Percentiles rank a stretch among this genome's conserved stretches.
Evolutionary conservation across 2,797 vertebrate genomes (phyloP).

Genomic region (Enteromius viviparus): DNA sequence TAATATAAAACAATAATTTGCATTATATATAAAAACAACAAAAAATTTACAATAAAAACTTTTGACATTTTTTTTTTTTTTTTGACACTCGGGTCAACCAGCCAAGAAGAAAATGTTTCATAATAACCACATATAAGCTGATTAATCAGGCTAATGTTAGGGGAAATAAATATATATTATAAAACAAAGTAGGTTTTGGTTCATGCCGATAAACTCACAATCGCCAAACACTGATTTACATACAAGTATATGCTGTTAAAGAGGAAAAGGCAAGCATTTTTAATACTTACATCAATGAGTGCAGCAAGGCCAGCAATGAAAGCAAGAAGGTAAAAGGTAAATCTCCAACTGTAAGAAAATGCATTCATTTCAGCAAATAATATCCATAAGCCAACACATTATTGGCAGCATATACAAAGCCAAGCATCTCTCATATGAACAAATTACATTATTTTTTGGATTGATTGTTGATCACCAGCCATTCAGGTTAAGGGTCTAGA

Average conservation of each 20-base stretch:
- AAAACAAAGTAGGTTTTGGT: background rate
- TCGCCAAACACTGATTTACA: background rate
- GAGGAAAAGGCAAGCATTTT: background rate
- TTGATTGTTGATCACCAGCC: background rate
- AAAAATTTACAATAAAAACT: too few species aligned
- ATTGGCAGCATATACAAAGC: background rate
- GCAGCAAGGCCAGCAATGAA: slow-evolving; percentile 94
- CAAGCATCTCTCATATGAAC: background rate
- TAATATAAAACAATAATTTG: background rate
- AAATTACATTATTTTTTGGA: background rate
- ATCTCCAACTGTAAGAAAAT: slow-evolving; percentile 94
- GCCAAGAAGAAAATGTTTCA: background rate
- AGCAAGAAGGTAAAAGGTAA: slow-evolving; percentile 97
- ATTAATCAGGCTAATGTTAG: background rate
- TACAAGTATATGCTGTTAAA: slow-evolving; percentile 1
- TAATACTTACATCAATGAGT: slow-evolving; percentile 89
- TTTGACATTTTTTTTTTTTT: background rate
- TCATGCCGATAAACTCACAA: background rate
- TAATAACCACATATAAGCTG: background rate
- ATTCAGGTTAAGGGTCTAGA: background rate
- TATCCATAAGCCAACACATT: background rate
- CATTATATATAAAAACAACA: background rate
- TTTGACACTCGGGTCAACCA: too few species aligned
- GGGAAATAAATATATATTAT: background rate
- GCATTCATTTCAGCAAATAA: slow-evolving; percentile 64